phyloP scores from a whole-genome alignment of 2,888 invertebrate species.

The Exocentrus adspersus region DNA sequence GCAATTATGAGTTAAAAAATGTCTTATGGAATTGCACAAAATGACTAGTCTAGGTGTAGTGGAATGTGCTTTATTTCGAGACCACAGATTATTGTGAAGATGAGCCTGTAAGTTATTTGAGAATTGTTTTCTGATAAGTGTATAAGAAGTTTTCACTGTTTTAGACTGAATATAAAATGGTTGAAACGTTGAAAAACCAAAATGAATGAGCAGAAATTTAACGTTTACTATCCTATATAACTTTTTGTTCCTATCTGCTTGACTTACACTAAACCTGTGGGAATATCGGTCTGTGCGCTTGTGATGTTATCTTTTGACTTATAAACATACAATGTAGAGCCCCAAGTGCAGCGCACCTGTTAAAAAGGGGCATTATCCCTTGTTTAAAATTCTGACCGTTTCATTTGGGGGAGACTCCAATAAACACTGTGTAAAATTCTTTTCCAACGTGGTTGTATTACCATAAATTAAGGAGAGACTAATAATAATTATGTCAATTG shows the following conservation, averaged over 20 bases:
- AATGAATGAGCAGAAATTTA: too few relatives aligned
- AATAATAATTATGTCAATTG: background rate
- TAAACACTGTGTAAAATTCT: constrained; percentile 13
- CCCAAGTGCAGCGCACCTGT: constrained; percentile 30
- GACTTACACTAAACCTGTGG: constrained; percentile 18
- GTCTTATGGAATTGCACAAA: constrained; percentile 26
- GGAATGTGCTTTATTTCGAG: constrained; percentile 1
- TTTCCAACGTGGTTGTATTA: background rate
- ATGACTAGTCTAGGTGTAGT: background rate
- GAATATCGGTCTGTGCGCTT: constrained; percentile 16
- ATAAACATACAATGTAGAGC: constrained; percentile 22
- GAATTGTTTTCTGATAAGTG: too few relatives aligned
- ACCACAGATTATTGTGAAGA: constrained; percentile 6
- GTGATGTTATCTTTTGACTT: constrained; percentile 24
- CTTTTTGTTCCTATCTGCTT: constrained; percentile 13
- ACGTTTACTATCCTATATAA: constrained; percentile 11
- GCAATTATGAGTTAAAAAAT: constrained; percentile 38
- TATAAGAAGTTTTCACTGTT: too few relatives aligned
- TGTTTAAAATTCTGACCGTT: constrained; percentile 20
- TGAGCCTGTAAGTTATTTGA: constrained; percentile 4
- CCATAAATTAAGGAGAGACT: too few relatives aligned
- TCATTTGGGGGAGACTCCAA: constrained; percentile 6
- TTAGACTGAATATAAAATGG: too few relatives aligned
- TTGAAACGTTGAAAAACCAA: too few relatives aligned
- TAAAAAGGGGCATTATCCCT: constrained; percentile 18